These are phyloP conservation scores for Agrochola lota DNA, from an alignment of 2,888 invertebrate species.

Conservation along the genomic window DNA sequence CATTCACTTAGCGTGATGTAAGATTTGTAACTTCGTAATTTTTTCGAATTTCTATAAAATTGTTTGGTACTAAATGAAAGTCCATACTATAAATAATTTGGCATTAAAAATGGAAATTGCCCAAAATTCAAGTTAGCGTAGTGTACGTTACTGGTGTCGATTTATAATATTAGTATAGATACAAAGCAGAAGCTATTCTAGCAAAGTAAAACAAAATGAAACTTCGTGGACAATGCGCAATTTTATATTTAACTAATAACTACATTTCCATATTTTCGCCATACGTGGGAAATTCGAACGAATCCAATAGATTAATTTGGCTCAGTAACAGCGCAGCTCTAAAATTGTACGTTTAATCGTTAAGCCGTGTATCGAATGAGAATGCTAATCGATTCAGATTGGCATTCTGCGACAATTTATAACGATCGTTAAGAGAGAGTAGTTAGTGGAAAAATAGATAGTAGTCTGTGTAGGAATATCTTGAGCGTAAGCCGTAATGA, in stretches of 20 bases:
- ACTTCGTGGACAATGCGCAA: constrained; percentile 24
- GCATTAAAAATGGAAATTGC: too few relatives aligned
- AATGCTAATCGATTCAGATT: constrained; percentile 51
- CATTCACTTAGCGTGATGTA: too few relatives aligned
- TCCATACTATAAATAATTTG: too few relatives aligned
- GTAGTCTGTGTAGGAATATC: constrained; percentile 43
- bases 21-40: too few relatives aligned
- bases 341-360: constrained; percentile 46
- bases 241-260: constrained; percentile 36
- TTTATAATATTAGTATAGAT: too few relatives aligned
- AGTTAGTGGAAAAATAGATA: constrained; percentile 43
- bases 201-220: constrained; percentile 39
- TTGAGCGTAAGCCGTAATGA: constrained; percentile 65
- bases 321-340: constrained; percentile 34
- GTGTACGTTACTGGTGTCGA: too few relatives aligned
- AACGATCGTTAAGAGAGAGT: constrained; percentile 31
- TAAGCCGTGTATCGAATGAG: constrained; percentile 48
- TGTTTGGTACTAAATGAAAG: too few relatives aligned
- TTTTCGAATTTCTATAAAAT: too few relatives aligned
- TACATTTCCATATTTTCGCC: constrained; percentile 25
- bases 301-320: constrained; percentile 45
- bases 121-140: too few relatives aligned
- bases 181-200: constrained; percentile 5
- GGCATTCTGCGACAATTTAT: constrained; percentile 41
- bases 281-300: constrained; percentile 16